Evolutionary conservation across 2,888 invertebrate species (phyloP).

Genomic region (Camponotus fellah): DNA sequence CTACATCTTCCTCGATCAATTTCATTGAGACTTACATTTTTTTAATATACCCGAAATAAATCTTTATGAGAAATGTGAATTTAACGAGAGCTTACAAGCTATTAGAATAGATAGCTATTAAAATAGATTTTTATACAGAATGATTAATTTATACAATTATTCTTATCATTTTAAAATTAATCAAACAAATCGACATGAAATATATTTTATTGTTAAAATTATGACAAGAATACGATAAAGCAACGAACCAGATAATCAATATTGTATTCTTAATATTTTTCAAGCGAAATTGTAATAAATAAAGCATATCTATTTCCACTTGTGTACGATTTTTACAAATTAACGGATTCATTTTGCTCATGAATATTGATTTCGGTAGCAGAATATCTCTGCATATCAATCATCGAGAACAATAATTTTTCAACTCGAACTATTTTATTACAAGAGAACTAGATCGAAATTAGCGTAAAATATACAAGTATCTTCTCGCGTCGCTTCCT

Average conservation of each 20-base stretch:
- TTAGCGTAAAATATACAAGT: constrained; percentile 7
- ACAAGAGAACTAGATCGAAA: constrained; percentile 55
- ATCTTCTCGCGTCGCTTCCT: neutral
- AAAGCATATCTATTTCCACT: neutral
- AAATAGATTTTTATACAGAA: neutral
- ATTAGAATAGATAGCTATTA: neutral
- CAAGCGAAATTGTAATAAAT: neutral
- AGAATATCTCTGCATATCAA: constrained; percentile 17
- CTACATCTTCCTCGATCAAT: neutral
- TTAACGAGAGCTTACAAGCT: neutral
- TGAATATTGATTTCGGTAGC: neutral
- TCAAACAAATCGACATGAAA: neutral
- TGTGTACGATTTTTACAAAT: constrained; percentile 2
- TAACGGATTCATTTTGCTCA: neutral
- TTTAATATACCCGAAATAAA: constrained; percentile 4
- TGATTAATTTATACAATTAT: neutral
- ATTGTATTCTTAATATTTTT: constrained; percentile 3
- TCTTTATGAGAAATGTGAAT: neutral
- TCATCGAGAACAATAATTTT: constrained; percentile 51
- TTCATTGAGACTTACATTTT: neutral
- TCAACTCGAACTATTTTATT: constrained; percentile 56
- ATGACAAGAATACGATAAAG: neutral
- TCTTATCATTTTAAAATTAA: neutral
- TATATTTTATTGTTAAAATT: neutral
- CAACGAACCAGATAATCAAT: too few species aligned